These are phyloP conservation scores for Chironomus striatipennis DNA, from an alignment of 1,140 invertebrate genomes.

Conservation along the genomic window DNA sequence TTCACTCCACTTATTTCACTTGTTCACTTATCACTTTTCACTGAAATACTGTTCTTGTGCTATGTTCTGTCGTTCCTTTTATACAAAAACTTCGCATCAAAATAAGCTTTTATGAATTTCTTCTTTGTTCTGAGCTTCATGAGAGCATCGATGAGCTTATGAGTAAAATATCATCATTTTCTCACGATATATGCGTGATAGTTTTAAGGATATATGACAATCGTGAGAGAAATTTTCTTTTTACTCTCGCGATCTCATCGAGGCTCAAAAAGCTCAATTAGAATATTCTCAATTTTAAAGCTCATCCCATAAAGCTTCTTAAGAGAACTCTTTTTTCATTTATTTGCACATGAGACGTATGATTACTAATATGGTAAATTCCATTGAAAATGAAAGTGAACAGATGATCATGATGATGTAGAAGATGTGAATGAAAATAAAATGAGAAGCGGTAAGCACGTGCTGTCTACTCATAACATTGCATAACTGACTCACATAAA, in stretches of 20 bases:
- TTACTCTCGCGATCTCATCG: neutral
- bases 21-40: constrained; percentile 18
- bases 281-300: too few relatives aligned
- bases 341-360: neutral
- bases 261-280: neutral
- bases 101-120: neutral
- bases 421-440: neutral
- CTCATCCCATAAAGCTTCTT: neutral
- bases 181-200: neutral
- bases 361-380: neutral
- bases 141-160: neutral
- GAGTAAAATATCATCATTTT: neutral
- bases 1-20: neutral
- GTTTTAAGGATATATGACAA: neutral
- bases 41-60: constrained; percentile 16
- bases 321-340: neutral
- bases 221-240: constrained; percentile 1
- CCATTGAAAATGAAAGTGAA: neutral
- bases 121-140: neutral
- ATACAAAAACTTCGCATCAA: neutral
- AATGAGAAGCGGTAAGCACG: neutral
- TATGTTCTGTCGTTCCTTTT: constrained; percentile 12
- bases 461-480: neutral
- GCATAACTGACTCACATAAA: too few relatives aligned
- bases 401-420: constrained; percentile 6